Evolutionary conservation across 2,797 vertebrate genomes (phyloP), one percentile per base, ranked within the genome.

Genomic region (Spinus olivaceus): DNA sequence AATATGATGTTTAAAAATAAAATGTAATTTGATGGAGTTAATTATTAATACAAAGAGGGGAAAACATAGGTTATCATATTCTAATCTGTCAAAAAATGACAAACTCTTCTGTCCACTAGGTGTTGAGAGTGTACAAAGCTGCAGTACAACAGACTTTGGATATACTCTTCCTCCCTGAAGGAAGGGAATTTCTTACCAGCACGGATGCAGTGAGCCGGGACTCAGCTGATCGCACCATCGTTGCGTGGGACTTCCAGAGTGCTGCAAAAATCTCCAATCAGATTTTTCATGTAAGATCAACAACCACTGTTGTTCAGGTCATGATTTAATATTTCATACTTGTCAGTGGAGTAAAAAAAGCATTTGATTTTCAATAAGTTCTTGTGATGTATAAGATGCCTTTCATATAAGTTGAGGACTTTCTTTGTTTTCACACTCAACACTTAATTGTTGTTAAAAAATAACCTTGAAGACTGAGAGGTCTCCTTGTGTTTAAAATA

Each of bases 211-310:
- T 99, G 16, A 99, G 99, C 95, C 98, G 99, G 69, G 99, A 99
- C 97, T 99, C 99, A 3, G 99, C 99, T 1, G 99, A 99, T 86
- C 98, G 99, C 14, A 99, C 99, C 28, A 98, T 99, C 14, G 98
- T 99, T 8, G 99, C 98, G 9, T 99, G 99, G 99, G 99, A 99
- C 94, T 99, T 98, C 91, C 97, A 97, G 80, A 99, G 98, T 39
- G 98, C 98, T 12, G 99, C 99, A 32, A 99, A 98, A 95, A 97
- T 99, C 97, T 99, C 99, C 97, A 99, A 99, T 97, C 99, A 99
- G 97, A 99, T 99, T 88, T 99, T 98, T 96, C 99, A 99, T 5
- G 99, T 99, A 97, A 98, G 98, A 71, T 59, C 69, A 83, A 49
- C 57, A 70, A 6, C 14, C 49, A 4, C 18, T 39, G 22, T 32